Evolutionary conservation across 2,797 vertebrate genomes (phyloP).

Genomic region (Anguilla pacifica): DNA sequence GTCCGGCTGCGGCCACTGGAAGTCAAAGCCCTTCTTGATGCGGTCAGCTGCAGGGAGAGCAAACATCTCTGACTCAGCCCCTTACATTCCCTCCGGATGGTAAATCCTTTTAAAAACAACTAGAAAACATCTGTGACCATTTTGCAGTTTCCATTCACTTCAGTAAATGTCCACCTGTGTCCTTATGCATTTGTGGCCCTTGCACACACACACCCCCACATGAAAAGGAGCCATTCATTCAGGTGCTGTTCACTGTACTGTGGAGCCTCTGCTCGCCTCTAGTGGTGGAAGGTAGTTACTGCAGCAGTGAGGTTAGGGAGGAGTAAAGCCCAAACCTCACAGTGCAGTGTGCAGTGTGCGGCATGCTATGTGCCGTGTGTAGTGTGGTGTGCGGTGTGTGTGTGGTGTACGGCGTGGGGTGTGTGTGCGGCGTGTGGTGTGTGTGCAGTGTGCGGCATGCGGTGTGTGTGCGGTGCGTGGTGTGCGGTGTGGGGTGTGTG

Average conservation of each 20-base stretch:
- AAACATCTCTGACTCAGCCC: background rate
- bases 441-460: no score
- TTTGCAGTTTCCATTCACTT: background rate
- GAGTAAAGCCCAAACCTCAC: no score
- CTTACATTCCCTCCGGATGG: background rate
- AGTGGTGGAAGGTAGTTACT: background rate
- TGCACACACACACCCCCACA: background rate
- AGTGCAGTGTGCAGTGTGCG: no score
- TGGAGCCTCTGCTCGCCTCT: background rate
- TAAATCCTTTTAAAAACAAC: background rate
- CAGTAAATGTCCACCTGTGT: no score
- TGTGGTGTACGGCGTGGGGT: no score
- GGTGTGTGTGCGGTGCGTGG: no score
- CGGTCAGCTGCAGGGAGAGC: constrained; percentile 80
- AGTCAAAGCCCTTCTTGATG: constrained; percentile 98
- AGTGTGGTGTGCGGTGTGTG: no score
- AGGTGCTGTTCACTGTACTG: background rate
- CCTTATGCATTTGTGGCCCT: background rate
- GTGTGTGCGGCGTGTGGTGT: no score
- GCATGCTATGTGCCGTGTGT: no score
- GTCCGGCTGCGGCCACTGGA: constrained; percentile 98
- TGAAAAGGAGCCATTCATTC: background rate
- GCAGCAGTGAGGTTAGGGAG: background rate
- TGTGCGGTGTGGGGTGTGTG: no score
- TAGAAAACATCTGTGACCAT: background rate